Conservation (phyloP, 2,888 invertebrate genomes). For the Leucophora obtusa region DNA sequence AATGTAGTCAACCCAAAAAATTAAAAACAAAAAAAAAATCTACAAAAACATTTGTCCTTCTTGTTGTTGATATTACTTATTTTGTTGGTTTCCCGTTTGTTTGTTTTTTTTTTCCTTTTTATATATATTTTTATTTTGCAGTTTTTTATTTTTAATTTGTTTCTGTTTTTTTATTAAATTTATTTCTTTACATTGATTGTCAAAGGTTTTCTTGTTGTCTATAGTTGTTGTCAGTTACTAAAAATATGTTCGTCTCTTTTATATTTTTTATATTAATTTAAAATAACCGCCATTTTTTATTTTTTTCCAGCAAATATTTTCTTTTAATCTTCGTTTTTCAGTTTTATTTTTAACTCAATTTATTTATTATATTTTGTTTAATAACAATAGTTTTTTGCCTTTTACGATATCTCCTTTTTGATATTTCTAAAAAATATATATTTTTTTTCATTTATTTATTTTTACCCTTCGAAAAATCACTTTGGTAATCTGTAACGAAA, state of each 20-base stretch:
- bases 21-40: slow-evolving; percentile 11
- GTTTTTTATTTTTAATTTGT: not conserved
- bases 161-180: slow-evolving; percentile 40
- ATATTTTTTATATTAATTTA: slow-evolving; percentile 10
- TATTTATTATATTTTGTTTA: slow-evolving; percentile 8
- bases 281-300: not conserved
- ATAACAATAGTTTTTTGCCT: not conserved
- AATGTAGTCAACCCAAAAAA: slow-evolving; percentile 5
- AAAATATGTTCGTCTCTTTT: not conserved
- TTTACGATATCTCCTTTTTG: not conserved
- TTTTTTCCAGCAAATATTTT: slow-evolving; percentile 3
- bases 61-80: slow-evolving; percentile 38
- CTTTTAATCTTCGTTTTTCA: not conserved
- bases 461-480: not conserved
- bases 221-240: slow-evolving; percentile 16
- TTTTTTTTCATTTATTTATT: not conserved
- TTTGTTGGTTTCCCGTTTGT: slow-evolving; percentile 36
- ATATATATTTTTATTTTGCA: not conserved
- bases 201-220: slow-evolving; percentile 54
- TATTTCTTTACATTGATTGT: slow-evolving; percentile 48
- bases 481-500: slow-evolving; percentile 32
- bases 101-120: slow-evolving; percentile 36
- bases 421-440: not conserved
- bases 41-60: slow-evolving; percentile 12
- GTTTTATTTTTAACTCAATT: slow-evolving; percentile 31